phyloP scores from a whole-genome alignment of 2,797 vertebrate genomes.

The Brachyalestes nurse region DNA sequence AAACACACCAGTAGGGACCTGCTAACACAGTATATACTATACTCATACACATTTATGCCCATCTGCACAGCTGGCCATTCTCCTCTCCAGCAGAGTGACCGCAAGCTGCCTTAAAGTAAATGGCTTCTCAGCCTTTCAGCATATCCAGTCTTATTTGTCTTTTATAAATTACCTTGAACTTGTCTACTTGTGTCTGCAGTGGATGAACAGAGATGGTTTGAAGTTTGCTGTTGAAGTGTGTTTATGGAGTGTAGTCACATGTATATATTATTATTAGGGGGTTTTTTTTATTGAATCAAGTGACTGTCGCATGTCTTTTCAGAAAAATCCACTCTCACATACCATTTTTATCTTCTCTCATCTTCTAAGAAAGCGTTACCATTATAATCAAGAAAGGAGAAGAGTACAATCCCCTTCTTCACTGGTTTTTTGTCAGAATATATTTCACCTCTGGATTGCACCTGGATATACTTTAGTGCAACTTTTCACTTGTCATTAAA shows the following conservation, averaged over 20 bases:
- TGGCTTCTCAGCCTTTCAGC: background rate
- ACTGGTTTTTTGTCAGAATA: too few relatives aligned
- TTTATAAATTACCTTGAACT: slow-evolving; percentile 23
- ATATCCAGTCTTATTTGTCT: background rate
- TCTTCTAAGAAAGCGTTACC: background rate
- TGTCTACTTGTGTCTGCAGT: slow-evolving; percentile 34
- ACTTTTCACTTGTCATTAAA: too few relatives aligned
- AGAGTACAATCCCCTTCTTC: background rate
- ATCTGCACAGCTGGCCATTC: background rate
- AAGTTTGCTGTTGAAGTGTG: slow-evolving; percentile 10
- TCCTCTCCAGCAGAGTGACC: background rate
- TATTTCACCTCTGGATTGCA: too few relatives aligned
- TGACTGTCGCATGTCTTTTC: background rate
- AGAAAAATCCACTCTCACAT: background rate
- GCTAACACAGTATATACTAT: background rate
- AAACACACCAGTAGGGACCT: slow-evolving; percentile 44
- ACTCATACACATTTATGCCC: background rate
- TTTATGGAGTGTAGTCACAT: slow-evolving; percentile 1
- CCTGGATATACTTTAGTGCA: too few relatives aligned
- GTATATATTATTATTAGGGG: background rate
- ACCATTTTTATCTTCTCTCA: background rate
- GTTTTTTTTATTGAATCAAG: background rate
- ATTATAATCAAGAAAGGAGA: background rate
- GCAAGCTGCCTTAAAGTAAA: background rate
- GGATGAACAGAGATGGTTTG: slow-evolving; percentile 24